Base-by-base conservation (phyloP, 2,888 invertebrate genomes). In the Criorhina ranunculi region DNA sequence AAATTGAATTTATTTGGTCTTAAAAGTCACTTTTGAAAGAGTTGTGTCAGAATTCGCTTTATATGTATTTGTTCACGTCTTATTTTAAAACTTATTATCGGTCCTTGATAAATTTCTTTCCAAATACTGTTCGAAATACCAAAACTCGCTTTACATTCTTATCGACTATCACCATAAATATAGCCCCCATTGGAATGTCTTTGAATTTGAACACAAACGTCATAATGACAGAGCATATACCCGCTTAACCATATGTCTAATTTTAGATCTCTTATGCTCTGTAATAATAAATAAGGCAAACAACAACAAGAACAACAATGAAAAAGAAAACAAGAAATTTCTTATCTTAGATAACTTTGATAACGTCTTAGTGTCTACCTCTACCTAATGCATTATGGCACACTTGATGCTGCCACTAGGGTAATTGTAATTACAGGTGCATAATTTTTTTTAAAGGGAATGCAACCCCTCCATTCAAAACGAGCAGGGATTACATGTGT, bases 351-450 rank as follows among this genome's bases (percentile, higher is more conserved):
- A 60, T 72, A 53, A 76, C 59, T 73, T 82, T 67, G 67, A 80
- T 66, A 66, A 75, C 69, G 42, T 73, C 73, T 82, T 44, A 51
- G 19, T 76, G 70, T 72, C 80, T 24, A 4, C n/a, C n/a, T 24
- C 24, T 76, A 66, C 70, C 70, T 59, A 40, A 44, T 70, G 70
- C 70, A 76, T 80, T 80, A 80, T 79, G 85, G 53, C 85, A 70
- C 85, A 80, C 85, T 85, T 85, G 75, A 76, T 55, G 75, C 70
- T 85, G 69, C 44, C 57, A 59, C 60, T 75, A 24, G 51, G 49
- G 60, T 85, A 79, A 85, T 79, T 70, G 64, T 79, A 69, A 83
- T 72, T 77, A 49, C 79, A 75, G 78, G 62, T 83, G 79, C 31
- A 78, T 19, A 69, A n/a, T 35, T 46, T 24, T 51, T 19, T 40